phyloP scores from a whole-genome alignment of 2,888 invertebrate species.

The Saturnia japonica region DNA sequence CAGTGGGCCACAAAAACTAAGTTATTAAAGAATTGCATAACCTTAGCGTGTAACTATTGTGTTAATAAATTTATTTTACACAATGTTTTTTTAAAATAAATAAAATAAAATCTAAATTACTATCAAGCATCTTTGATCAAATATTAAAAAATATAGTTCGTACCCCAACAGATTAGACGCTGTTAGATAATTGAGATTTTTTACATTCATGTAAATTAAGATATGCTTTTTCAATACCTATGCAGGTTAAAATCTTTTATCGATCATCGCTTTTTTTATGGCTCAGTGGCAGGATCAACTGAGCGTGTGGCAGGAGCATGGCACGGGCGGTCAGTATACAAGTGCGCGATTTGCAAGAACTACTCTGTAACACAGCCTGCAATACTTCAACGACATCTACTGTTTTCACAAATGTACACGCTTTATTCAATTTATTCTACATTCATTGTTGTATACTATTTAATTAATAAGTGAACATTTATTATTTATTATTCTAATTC shows the following conservation, averaged over 20 bases:
- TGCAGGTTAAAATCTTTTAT: neutral
- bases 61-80: too few relatives aligned
- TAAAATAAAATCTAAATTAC: too few relatives aligned
- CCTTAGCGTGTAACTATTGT: neutral
- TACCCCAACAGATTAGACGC: neutral
- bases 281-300: constrained; percentile 31
- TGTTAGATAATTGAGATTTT: neutral
- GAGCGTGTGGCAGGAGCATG: constrained; percentile 40
- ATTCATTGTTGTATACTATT: neutral
- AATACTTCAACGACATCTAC: constrained; percentile 56
- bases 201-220: neutral
- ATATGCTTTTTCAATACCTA: neutral
- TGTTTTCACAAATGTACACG: constrained; percentile 36
- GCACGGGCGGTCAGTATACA: constrained; percentile 36
- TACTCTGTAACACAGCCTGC: constrained; percentile 64
- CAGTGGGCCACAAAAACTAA: constrained; percentile 23
- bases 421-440: constrained; percentile 16
- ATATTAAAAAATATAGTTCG: neutral
- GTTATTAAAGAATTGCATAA: neutral
- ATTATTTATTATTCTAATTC: too few relatives aligned
- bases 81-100: too few relatives aligned
- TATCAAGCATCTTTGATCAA: neutral
- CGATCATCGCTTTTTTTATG: constrained; percentile 27
- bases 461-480: neutral
- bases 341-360: constrained; percentile 69